A percentile compares a stretch with the other conserved stretches of the same genome.
These are phyloP conservation scores for Agrochola lota DNA, from an alignment of 2,888 invertebrate genomes.

Conservation along the genomic window DNA sequence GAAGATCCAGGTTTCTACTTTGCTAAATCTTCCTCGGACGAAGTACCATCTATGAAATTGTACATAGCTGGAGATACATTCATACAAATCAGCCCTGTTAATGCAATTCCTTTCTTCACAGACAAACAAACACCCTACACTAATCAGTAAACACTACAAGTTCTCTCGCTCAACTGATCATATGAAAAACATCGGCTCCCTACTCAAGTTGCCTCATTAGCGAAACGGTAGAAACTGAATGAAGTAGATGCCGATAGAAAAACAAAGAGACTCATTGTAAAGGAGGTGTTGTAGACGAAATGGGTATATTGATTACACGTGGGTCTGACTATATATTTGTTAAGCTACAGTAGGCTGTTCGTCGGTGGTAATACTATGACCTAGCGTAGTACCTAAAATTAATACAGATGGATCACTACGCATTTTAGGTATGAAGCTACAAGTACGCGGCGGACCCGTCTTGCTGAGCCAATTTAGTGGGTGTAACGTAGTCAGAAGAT, in stretches of 20 bases:
- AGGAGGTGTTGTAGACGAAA: neutral
- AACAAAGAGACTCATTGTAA: constrained; percentile 33
- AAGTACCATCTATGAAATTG: neutral
- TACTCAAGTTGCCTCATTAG: constrained; percentile 29
- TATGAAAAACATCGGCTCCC: constrained; percentile 37
- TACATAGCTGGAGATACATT: neutral
- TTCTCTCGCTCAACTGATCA: constrained; percentile 20
- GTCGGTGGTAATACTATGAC: no score
- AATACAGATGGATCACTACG: no score
- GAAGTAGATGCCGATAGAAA: constrained; percentile 18
- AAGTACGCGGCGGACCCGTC: no score
- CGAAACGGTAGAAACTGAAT: constrained; percentile 23
- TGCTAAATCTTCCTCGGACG: neutral
- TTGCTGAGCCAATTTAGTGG: no score
- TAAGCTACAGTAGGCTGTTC: no score
- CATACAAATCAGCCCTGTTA: constrained; percentile 1
- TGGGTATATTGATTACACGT: neutral
- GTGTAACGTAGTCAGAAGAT: no score
- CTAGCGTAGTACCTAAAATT: no score
- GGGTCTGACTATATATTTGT: neutral
- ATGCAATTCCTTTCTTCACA: neutral
- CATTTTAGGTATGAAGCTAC: no score
- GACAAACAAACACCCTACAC: constrained; percentile 17
- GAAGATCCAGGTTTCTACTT: neutral
- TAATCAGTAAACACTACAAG: constrained; percentile 47